Evolutionary conservation across 2,888 invertebrate genomes (phyloP).

Genomic region (Icerya purchasi): DNA sequence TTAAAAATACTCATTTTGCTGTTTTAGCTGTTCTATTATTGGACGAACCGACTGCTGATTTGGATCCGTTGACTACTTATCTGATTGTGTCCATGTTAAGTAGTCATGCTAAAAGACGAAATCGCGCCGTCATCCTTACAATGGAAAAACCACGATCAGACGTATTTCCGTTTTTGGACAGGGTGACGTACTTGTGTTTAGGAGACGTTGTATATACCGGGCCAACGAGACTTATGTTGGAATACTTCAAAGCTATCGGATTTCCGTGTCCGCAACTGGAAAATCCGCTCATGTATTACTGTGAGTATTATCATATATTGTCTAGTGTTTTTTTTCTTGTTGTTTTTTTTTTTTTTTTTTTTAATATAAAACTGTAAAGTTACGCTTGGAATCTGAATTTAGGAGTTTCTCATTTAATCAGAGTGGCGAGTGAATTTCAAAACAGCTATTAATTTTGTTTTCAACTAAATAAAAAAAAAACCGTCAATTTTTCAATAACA

Average conservation of each 20-base stretch:
- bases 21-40: slow-evolving; percentile 56
- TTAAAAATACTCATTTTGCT: neutral
- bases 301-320: no score
- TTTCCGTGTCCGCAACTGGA: slow-evolving; percentile 92
- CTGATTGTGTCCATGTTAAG: slow-evolving; percentile 82
- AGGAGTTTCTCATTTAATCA: no score
- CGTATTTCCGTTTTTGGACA: slow-evolving; percentile 84
- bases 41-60: slow-evolving; percentile 84
- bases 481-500: no score
- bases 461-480: no score
- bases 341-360: no score
- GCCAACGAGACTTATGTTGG: slow-evolving; percentile 73
- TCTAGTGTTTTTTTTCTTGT: no score
- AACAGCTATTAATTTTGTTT: no score
- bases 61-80: slow-evolving; percentile 88
- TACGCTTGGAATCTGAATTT: no score
- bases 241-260: slow-evolving; percentile 85
- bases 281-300: slow-evolving; percentile 93
- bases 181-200: slow-evolving; percentile 71
- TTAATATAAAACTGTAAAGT: no score
- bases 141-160: slow-evolving; percentile 80
- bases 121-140: slow-evolving; percentile 70
- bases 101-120: slow-evolving; percentile 68
- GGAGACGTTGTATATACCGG: slow-evolving; percentile 83
- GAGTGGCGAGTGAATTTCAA: no score